Evolutionary conservation across 2,888 invertebrate species (phyloP), one percentile per base, ranked within the genome.

Genomic region (Erannis defoliaria): DNA sequence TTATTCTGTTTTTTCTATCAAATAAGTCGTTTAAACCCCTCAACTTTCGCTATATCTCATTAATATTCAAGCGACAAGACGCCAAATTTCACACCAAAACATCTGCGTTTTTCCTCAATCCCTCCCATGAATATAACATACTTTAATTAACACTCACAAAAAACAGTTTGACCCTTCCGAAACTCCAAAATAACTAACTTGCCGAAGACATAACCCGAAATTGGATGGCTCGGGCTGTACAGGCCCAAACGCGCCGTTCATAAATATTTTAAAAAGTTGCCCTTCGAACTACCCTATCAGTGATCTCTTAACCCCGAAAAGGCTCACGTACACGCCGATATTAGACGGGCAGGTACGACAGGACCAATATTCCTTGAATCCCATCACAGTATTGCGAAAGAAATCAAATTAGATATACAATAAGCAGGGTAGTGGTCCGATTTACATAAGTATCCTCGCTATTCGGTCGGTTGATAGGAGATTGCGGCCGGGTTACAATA

Each of bases 331-430:
- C 81, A 53, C 33, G 75, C 73, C 82, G 81, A 81, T 90, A 90
- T 90, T 86, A 82, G 84, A 57, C 26, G 84, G 83, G 82, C 89
- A 90, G 89, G 90, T 90, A 89, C 40, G 51, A 51, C 40, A 46
- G 78, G 78, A 73, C 83, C 86, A 81, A 87, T 88, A 84, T 85
- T 84, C 87, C 86, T 86, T 82, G 87, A 84, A 87, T 85, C 88
- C 86, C 89, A 90, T 90, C 89, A 86, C 84, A 79, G 88, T 84
- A 89, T 86, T 89, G 89, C 89, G 85, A 88, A 89, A 90, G 90
- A 86, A 90, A 91, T 92, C 90, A 90, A 92, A 93, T 93, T 92
- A 92, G 89, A 89, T 91, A 90, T 85, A 91, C 93, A 92, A 93
- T 93, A 92, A 92, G 91, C 91, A 81, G 80, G 88, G 84, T 84